Evolutionary conservation across 2,113 vertebrate species (phyloP).

Genomic region (Hemichromis elongatus): DNA sequence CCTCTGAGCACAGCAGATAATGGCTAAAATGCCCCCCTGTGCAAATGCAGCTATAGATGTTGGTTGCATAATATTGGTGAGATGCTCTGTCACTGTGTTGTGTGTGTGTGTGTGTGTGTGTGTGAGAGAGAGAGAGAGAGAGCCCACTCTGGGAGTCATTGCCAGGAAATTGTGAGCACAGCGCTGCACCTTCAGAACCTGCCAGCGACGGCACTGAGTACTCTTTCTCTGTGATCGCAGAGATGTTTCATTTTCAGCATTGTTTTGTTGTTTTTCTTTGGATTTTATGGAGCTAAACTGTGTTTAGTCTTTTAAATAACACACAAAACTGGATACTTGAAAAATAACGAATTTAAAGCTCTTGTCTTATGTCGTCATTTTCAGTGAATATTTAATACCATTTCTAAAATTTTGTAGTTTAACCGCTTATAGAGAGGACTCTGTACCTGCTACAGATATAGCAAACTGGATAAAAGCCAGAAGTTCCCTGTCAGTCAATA

Average conservation of each 20-base stretch:
- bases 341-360: not conserved
- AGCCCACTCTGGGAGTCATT: conserved; percentile 51
- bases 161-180: conserved; percentile 63
- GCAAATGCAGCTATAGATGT: conserved; percentile 49
- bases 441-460: not conserved
- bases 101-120: not conserved
- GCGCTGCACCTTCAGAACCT: conserved; percentile 53
- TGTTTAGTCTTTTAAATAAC: conserved; percentile 1
- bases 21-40: conserved; percentile 42
- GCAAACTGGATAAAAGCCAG: not conserved
- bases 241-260: conserved; percentile 3
- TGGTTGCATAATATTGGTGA: conserved; percentile 66
- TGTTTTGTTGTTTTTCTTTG: not conserved
- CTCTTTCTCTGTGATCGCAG: conserved; percentile 14
- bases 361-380: not conserved
- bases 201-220: conserved; percentile 33
- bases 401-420: not conserved
- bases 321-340: not conserved
- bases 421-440: not conserved
- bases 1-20: conserved; percentile 39
- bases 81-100: conserved; percentile 19
- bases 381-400: not conserved
- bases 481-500: fast-evolving
- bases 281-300: not conserved
- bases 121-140: not conserved